These are phyloP conservation scores for Ptychoptera albimana DNA, from an alignment of 2,888 invertebrate species.

Conservation along the genomic window DNA sequence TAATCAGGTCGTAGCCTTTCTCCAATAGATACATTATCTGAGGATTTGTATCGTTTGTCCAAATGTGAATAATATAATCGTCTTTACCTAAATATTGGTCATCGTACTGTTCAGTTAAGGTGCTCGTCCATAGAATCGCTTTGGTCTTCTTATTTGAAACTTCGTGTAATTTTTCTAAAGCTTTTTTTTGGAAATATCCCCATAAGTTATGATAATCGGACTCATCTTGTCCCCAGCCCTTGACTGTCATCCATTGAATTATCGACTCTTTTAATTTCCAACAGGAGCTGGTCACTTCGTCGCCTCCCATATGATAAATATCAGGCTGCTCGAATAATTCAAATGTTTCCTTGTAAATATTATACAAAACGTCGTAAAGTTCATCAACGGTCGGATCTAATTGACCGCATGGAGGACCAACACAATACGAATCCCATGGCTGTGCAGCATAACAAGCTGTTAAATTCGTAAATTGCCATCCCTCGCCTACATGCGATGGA, in stretches of 20 bases:
- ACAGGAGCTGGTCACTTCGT: constrained; percentile 52
- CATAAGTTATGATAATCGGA: constrained; percentile 49
- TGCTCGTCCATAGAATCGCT: constrained; percentile 67
- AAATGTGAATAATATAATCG: constrained; percentile 67
- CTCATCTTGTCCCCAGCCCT: constrained; percentile 43
- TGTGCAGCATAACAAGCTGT: constrained; percentile 57
- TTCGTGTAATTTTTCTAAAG: constrained; percentile 21
- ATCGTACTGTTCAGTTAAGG: constrained; percentile 51
- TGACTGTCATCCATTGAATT: constrained; percentile 47
- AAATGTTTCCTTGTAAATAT: constrained; percentile 62
- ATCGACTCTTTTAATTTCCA: constrained; percentile 61
- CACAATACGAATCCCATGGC: constrained; percentile 54
- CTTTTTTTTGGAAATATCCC: constrained; percentile 51
- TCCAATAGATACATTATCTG: constrained; percentile 45
- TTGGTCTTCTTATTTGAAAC: constrained; percentile 35
- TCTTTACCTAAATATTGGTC: constrained; percentile 49
- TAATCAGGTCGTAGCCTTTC: constrained; percentile 51
- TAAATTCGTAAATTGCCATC: constrained; percentile 58
- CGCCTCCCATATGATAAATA: constrained; percentile 80
- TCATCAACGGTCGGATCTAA: constrained; percentile 55
- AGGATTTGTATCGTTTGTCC: constrained; percentile 52
- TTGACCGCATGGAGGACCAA: constrained; percentile 77
- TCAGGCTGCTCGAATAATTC: constrained; percentile 36
- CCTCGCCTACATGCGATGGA: constrained; percentile 78
- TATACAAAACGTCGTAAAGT: constrained; percentile 50